Conservation (phyloP, 2,797 vertebrate species). For the Sciurus carolinensis region DNA sequence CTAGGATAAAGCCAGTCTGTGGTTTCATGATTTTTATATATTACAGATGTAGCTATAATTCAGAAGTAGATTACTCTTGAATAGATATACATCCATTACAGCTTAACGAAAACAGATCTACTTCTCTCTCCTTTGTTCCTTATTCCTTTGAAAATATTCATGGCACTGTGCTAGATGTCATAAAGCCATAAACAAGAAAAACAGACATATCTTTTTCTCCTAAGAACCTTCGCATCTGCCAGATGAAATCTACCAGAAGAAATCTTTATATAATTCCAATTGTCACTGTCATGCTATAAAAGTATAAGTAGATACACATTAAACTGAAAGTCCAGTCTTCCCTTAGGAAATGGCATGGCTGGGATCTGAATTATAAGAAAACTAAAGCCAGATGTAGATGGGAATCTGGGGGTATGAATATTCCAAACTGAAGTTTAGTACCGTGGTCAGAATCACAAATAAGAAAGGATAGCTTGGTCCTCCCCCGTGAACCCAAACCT, state of each 20-base stretch:
- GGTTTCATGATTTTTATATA: background rate
- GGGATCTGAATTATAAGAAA: background rate
- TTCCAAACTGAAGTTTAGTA: background rate
- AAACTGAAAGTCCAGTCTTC: background rate
- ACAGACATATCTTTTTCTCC: background rate
- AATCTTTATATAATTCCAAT: background rate
- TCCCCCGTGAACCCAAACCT: background rate
- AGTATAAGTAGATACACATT: background rate
- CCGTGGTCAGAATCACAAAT: background rate
- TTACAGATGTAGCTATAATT: constrained; percentile 60
- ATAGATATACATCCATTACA: background rate
- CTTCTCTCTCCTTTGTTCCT: constrained; percentile 35
- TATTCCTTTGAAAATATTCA: constrained; percentile 14
- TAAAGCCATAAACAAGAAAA: background rate
- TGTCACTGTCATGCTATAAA: background rate
- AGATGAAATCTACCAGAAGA: background rate
- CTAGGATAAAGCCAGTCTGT: constrained; percentile 14
- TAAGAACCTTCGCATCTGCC: background rate
- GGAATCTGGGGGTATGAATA: too few relatives aligned
- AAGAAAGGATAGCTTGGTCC: background rate
- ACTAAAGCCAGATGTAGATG: background rate
- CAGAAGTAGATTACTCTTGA: constrained; percentile 32
- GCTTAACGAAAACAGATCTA: constrained; percentile 14
- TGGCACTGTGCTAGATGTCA: background rate
- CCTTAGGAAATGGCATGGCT: background rate